These are phyloP conservation scores for Cryptotermes secundus DNA, from an alignment of 1,140 invertebrate species.

Conservation along the genomic window DNA sequence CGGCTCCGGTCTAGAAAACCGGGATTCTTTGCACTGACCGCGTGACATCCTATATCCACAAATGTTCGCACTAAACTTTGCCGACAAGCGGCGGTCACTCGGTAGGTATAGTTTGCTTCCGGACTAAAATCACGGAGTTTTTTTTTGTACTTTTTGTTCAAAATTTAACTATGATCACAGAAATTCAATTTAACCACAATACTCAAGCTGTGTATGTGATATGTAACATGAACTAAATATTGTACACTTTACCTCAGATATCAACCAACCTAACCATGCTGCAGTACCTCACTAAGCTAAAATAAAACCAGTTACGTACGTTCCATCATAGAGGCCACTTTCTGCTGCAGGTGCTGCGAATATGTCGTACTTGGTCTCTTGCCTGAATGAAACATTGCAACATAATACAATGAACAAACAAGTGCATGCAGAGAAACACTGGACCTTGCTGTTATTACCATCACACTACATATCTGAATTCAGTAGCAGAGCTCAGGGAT, in stretches of 20 bases:
- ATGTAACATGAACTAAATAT: background rate
- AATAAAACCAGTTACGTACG: slow-evolving; percentile 48
- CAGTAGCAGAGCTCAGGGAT: no score
- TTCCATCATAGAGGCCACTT: slow-evolving; percentile 55
- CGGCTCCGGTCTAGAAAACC: no score
- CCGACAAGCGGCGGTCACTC: no score
- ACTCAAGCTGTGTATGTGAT: background rate
- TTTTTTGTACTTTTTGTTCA: no score
- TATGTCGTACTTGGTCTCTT: slow-evolving; percentile 54
- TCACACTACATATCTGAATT: background rate
- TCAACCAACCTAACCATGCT: background rate
- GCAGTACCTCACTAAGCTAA: background rate
- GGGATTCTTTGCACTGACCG: no score
- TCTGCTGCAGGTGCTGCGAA: slow-evolving; percentile 55
- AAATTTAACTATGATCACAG: no score
- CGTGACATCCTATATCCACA: no score
- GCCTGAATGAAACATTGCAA: slow-evolving; percentile 42
- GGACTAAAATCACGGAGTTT: no score
- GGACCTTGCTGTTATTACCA: background rate
- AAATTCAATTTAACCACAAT: background rate
- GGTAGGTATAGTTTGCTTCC: no score
- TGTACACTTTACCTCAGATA: background rate
- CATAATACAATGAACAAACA: background rate
- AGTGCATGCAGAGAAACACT: background rate
- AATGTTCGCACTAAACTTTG: no score